phyloP scores from a whole-genome alignment of 2,888 invertebrate species.

The Spisula solida region DNA sequence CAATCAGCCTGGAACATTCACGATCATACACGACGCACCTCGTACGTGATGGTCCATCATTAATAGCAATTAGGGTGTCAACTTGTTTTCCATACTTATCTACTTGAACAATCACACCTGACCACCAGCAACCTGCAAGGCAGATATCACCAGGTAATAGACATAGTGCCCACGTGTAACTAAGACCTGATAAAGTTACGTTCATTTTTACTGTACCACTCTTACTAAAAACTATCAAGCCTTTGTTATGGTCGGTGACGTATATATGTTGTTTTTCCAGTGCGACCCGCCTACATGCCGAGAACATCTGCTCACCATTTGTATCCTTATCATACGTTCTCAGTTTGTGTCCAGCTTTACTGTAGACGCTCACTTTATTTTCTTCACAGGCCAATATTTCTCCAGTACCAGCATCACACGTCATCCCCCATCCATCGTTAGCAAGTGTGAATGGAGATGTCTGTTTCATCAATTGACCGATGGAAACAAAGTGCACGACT shows the following conservation, averaged over 20 bases:
- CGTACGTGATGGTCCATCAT: neutral
- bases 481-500: neutral
- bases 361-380: slow-evolving; percentile 1
- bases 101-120: slow-evolving; percentile 16
- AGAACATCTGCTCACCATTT: slow-evolving; percentile 11
- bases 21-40: slow-evolving; percentile 11
- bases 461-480: slow-evolving; percentile 12
- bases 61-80: neutral
- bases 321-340: slow-evolving; percentile 20
- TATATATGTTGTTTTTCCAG: slow-evolving; percentile 11
- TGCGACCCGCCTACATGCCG: slow-evolving; percentile 21
- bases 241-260: neutral
- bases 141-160: slow-evolving; percentile 26
- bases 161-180: neutral
- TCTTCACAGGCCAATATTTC: slow-evolving; percentile 14
- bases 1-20: slow-evolving; percentile 25
- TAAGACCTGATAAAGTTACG: neutral
- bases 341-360: neutral
- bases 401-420: slow-evolving; percentile 17
- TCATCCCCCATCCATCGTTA: slow-evolving; percentile 10
- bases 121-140: neutral
- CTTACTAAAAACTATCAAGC: slow-evolving; percentile 23
- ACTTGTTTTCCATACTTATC: slow-evolving; percentile 27
- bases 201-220: neutral
- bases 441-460: neutral